These are phyloP conservation scores for Nannospalax galili DNA, from an alignment of 2,113 vertebrate genomes.

Conservation along the genomic window DNA sequence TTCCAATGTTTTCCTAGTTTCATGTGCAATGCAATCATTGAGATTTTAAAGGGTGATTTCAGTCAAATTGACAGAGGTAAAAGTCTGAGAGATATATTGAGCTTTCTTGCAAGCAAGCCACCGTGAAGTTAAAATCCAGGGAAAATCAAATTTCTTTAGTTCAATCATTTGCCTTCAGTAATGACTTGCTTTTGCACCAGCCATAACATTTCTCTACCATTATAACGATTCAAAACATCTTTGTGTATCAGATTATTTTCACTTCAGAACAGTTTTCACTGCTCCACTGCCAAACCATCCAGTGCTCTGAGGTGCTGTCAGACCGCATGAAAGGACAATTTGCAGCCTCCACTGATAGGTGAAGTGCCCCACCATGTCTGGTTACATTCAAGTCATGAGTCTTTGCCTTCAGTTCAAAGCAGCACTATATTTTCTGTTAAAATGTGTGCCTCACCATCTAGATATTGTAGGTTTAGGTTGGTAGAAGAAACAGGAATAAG, in stretches of 20 bases:
- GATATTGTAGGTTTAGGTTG: background rate
- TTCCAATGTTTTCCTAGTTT: slow-evolving; percentile 56
- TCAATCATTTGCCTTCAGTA: slow-evolving; percentile 80
- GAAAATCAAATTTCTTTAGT: slow-evolving; percentile 79
- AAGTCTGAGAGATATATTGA: slow-evolving; percentile 64
- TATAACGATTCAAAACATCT: slow-evolving; percentile 64
- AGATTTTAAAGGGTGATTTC: slow-evolving; percentile 70
- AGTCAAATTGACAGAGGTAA: slow-evolving; percentile 70
- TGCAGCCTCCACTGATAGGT: slow-evolving; percentile 55
- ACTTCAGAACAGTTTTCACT: slow-evolving; percentile 59
- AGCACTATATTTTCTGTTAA: slow-evolving; percentile 28
- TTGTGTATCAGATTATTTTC: slow-evolving; percentile 77
- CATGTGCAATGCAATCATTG: slow-evolving; percentile 48
- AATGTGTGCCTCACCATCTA: background rate
- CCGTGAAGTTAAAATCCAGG: slow-evolving; percentile 77
- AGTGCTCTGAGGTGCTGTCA: slow-evolving; percentile 42
- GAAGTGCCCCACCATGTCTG: slow-evolving; percentile 53
- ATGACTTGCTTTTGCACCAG: slow-evolving; percentile 73
- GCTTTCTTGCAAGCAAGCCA: slow-evolving; percentile 72
- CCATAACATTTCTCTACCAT: slow-evolving; percentile 74
- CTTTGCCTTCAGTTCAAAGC: slow-evolving; percentile 39
- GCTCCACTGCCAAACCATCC: slow-evolving; percentile 57
- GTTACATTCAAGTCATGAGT: slow-evolving; percentile 35
- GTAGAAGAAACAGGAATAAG: background rate
- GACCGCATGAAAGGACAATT: slow-evolving; percentile 57